Conservation (phyloP, 2,888 invertebrate genomes). For the Drosophila nigritarsus region DNA sequence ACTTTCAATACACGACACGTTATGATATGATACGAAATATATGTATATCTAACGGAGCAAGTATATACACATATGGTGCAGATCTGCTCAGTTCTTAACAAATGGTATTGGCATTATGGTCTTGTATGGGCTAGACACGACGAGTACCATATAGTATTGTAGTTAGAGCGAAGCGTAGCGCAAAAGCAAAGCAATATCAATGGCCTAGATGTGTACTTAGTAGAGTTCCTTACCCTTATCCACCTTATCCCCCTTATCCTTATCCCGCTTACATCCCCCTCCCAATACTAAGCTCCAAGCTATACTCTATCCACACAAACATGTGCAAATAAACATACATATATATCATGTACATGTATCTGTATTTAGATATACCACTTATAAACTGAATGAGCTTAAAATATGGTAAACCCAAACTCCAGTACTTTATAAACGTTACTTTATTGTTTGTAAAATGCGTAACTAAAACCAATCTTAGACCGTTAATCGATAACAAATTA, state of each 20-base stretch:
- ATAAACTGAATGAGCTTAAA: constrained; percentile 76
- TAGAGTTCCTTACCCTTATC: constrained; percentile 46
- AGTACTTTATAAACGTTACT: constrained; percentile 68
- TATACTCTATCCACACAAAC: constrained; percentile 25
- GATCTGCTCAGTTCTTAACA: constrained; percentile 40
- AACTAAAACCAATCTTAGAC: constrained; percentile 67
- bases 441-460: constrained; percentile 69
- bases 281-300: neutral
- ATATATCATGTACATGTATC: constrained; percentile 36
- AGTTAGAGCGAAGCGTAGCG: constrained; percentile 52
- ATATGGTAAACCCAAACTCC: constrained; percentile 64
- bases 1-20: constrained; percentile 24
- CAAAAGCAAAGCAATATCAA: constrained; percentile 65
- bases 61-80: constrained; percentile 17
- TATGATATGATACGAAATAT: constrained; percentile 22
- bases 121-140: constrained; percentile 11
- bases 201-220: constrained; percentile 67
- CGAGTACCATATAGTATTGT: constrained; percentile 33
- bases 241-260: constrained; percentile 10
- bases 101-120: neutral
- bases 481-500: constrained; percentile 57
- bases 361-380: constrained; percentile 39
- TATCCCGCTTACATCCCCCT: constrained; percentile 4
- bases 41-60: constrained; percentile 30
- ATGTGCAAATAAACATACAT: constrained; percentile 8